Percentiles rank a stretch among this genome's conserved stretches.
phyloP scores from a whole-genome alignment of 1,140 invertebrate genomes.

The Odontomachus brunneus region DNA sequence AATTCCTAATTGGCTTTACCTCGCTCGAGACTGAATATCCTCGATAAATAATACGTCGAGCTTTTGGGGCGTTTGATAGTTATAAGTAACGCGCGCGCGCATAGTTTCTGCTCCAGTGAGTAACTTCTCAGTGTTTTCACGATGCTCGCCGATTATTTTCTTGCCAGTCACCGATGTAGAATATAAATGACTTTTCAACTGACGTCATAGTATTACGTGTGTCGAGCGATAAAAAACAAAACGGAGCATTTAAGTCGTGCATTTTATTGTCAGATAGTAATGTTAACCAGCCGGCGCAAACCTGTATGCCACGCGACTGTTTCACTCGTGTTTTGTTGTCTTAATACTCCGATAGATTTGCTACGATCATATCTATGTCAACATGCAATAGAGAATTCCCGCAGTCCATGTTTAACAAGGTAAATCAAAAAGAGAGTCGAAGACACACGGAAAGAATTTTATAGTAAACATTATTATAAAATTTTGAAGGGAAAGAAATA shows the following conservation, averaged over 20 bases:
- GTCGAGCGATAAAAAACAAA: not conserved
- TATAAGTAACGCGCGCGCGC: not conserved
- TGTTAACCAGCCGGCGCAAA: conserved; percentile 18
- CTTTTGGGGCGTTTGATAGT: not conserved
- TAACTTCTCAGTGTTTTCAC: not conserved
- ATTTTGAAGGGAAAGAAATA: too few relatives aligned
- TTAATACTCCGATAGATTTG: not conserved
- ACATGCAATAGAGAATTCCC: not conserved
- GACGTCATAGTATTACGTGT: conserved; percentile 13
- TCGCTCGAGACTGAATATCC: too few relatives aligned
- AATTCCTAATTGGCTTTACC: too few relatives aligned
- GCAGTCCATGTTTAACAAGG: not conserved
- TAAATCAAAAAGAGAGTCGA: conserved; percentile 1
- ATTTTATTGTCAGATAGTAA: conserved; percentile 28
- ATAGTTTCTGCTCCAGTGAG: not conserved
- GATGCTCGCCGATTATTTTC: not conserved
- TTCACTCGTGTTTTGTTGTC: not conserved
- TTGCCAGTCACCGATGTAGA: not conserved
- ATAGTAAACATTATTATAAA: too few relatives aligned
- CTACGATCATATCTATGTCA: not conserved
- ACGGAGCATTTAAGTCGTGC: not conserved
- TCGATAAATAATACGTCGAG: not conserved
- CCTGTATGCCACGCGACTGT: not conserved
- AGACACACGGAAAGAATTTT: too few relatives aligned
- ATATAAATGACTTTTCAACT: conserved; percentile 24